Evolutionary conservation across 1,140 invertebrate genomes (phyloP).

Genomic region (Sitobion miscanthi): DNA sequence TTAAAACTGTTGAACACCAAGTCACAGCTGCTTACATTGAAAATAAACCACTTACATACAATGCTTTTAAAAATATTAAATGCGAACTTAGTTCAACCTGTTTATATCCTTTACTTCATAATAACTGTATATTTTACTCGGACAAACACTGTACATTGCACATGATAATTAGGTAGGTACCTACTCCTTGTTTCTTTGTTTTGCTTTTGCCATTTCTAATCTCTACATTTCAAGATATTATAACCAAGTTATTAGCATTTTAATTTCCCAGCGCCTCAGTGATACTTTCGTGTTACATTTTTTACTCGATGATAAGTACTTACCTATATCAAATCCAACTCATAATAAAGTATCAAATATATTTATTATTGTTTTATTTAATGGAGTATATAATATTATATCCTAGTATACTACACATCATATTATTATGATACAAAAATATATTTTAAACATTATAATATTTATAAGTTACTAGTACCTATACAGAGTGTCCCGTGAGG

Average conservation of each 20-base stretch:
- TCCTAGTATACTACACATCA: no score
- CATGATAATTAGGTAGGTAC: background rate
- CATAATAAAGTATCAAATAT: background rate
- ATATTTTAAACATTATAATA: no score
- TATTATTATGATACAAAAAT: no score
- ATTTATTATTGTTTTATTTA: background rate
- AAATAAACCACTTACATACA: background rate
- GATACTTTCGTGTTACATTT: background rate
- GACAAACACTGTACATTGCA: background rate
- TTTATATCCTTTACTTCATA: background rate
- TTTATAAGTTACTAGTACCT: no score
- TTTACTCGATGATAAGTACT: no score
- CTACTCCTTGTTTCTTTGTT: background rate
- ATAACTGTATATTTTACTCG: background rate
- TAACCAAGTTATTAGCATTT: background rate
- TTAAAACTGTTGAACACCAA: constrained; percentile 19
- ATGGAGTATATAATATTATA: background rate
- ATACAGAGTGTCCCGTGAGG: no score
- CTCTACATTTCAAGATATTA: background rate
- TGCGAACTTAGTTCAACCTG: background rate
- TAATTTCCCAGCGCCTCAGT: background rate
- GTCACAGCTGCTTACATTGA: background rate
- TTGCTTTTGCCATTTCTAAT: background rate
- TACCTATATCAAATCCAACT: background rate
- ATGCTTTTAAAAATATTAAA: background rate